A percentile compares a stretch with the other conserved stretches of the same genome.
Conservation (phyloP, 2,113 vertebrate species). For the Carassius carassius region DNA sequence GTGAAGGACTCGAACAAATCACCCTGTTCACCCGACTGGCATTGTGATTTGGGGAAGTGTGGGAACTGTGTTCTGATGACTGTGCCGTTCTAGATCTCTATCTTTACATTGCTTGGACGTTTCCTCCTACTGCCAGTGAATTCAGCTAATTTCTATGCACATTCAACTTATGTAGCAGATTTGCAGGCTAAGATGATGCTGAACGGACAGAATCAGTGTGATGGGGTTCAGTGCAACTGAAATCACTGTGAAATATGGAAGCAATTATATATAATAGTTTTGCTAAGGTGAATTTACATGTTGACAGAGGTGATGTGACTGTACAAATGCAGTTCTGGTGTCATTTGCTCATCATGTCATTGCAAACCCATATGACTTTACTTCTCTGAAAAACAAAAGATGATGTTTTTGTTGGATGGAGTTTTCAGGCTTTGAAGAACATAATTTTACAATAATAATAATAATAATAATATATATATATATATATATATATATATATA, state of each 20-base stretch:
- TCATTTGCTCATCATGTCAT: not conserved
- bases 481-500: no score
- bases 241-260: constrained; percentile 2
- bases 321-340: not conserved
- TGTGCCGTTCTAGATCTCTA: constrained; percentile 60
- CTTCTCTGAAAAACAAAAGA: not conserved
- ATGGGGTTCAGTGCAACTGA: not conserved
- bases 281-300: not conserved
- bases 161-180: not conserved
- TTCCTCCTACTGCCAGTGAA: not conserved
- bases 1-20: not conserved
- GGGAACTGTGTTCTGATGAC: constrained; percentile 28
- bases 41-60: constrained; percentile 20
- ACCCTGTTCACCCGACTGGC: not conserved
- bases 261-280: constrained; percentile 8
- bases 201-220: not conserved
- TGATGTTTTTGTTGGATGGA: not conserved
- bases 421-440: not conserved
- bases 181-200: not conserved
- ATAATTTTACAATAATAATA: not conserved
- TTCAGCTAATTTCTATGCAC: not conserved
- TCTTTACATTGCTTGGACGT: constrained; percentile 54
- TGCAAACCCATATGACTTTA: not conserved
- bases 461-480: no score
- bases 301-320: constrained; percentile 6